phyloP scores from a whole-genome alignment of 2,888 invertebrate species.

The Halocaridina rubra region DNA sequence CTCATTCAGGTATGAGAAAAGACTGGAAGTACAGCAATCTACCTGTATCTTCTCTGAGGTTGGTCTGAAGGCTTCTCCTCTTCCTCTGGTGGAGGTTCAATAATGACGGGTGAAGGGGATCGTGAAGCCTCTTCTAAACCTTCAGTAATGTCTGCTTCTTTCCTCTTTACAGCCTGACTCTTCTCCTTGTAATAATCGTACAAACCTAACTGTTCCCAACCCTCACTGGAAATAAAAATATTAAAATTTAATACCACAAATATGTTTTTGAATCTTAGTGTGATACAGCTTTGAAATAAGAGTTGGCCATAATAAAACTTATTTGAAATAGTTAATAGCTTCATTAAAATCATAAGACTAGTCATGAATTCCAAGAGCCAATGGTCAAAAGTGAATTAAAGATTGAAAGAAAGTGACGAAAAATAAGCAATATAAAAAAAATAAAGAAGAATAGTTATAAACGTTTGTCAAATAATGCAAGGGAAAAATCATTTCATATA shows the following conservation, averaged over 20 bases:
- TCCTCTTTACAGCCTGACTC: slow-evolving; percentile 87
- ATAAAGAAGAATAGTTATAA: no score
- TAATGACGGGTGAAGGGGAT: slow-evolving; percentile 70
- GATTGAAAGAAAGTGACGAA: no score
- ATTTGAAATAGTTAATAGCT: no score
- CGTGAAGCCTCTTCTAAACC: slow-evolving; percentile 78
- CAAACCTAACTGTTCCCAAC: slow-evolving; percentile 97
- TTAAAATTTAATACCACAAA: neutral
- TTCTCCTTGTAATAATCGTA: slow-evolving; percentile 98
- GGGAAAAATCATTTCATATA: no score
- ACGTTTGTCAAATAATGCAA: no score
- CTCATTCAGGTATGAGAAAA: no score
- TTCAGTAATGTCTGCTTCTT: slow-evolving; percentile 83
- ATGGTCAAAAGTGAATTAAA: no score
- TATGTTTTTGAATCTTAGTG: neutral
- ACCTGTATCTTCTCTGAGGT: slow-evolving; percentile 60
- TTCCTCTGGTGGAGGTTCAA: slow-evolving; percentile 78
- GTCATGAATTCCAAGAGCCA: no score
- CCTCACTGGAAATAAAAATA: slow-evolving; percentile 76
- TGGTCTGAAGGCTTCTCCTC: slow-evolving; percentile 69
- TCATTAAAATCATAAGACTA: no score
- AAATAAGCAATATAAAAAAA: no score
- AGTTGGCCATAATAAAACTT: no score
- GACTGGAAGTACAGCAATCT: neutral
- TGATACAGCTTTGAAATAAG: no score